Percentiles rank a stretch among this genome's conserved stretches.
Evolutionary conservation across 1,140 invertebrate genomes (phyloP).

Genomic region (Philopotamus ludificatus): DNA sequence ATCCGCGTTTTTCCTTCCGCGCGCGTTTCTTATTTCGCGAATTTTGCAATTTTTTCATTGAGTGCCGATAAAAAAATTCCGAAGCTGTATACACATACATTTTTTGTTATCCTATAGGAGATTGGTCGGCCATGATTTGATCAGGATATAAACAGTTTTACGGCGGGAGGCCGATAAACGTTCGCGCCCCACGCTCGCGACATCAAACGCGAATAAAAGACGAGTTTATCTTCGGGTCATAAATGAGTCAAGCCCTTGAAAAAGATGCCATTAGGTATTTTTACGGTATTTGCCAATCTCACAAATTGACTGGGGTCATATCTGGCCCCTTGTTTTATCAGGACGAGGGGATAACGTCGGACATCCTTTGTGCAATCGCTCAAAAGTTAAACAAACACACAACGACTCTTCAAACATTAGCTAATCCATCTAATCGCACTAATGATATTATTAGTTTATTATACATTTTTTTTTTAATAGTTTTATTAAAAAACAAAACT

Average conservation of each 20-base stretch:
- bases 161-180: not conserved
- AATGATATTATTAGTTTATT: not conserved
- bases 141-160: not conserved
- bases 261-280: not conserved
- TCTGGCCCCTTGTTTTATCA: not conserved
- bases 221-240: not conserved
- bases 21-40: too few species aligned
- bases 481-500: not conserved
- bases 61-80: not conserved
- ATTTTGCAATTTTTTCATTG: too few species aligned
- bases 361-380: not conserved
- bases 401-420: not conserved
- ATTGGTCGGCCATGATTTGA: not conserved
- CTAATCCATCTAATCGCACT: not conserved
- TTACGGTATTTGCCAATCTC: not conserved
- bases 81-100: not conserved
- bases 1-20: not conserved
- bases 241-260: not conserved
- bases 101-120: not conserved
- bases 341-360: not conserved
- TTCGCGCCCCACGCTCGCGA: not conserved
- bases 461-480: not conserved
- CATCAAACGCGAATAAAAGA: not conserved
- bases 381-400: not conserved
- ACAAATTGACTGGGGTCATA: not conserved